Evolutionary conservation across 2,113 vertebrate genomes (phyloP).

Genomic region (Mus spicilegus): DNA sequence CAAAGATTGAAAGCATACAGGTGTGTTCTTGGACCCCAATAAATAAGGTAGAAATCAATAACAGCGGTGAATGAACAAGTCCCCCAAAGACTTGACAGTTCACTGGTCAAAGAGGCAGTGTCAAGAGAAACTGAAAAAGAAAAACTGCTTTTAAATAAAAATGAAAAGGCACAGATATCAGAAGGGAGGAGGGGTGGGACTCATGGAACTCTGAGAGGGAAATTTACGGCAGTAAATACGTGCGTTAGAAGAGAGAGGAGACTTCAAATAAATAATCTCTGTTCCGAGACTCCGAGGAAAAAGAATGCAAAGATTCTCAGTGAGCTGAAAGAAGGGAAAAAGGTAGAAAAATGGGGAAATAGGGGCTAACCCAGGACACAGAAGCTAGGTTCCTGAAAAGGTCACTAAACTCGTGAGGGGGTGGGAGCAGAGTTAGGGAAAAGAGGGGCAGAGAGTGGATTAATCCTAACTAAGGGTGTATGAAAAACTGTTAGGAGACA

Average conservation of each 20-base stretch:
- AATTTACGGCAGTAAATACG: neutral
- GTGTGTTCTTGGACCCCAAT: slow-evolving; percentile 18
- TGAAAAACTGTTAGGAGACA: neutral
- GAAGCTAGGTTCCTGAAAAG: neutral
- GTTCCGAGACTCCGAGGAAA: neutral
- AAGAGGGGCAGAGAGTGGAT: neutral
- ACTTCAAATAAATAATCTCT: neutral
- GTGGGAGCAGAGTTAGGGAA: neutral
- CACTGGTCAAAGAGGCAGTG: neutral
- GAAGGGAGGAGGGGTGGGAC: neutral
- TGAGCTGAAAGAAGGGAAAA: neutral
- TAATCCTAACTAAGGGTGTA: neutral
- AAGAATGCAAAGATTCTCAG: neutral
- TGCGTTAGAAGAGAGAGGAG: neutral
- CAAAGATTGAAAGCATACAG: slow-evolving; percentile 21
- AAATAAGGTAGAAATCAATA: neutral
- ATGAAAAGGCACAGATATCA: neutral
- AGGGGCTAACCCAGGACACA: neutral
- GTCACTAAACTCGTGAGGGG: neutral
- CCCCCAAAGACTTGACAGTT: neutral
- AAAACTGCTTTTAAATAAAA: neutral
- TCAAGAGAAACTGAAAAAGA: neutral
- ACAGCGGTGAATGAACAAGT: neutral
- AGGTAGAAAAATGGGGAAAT: neutral
- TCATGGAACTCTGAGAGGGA: neutral